Base-by-base conservation (phyloP, 1,140 invertebrate species). In the Drosophila repleta region DNA sequence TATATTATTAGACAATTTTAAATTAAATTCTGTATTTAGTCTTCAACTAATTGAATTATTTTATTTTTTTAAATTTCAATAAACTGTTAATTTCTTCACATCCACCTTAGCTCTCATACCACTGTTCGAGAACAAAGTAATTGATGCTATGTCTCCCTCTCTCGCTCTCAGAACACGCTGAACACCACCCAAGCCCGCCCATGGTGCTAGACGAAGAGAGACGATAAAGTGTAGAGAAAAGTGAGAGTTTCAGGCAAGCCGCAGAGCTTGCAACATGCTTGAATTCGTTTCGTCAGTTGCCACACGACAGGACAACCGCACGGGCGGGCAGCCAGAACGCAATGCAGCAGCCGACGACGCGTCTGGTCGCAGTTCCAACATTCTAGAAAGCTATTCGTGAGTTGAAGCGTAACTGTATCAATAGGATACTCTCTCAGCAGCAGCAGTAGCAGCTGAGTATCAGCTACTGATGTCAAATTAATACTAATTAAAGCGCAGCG, bases 281-380 rank as follows among this genome's bases (percentile, higher is more conserved):
- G 71, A 81, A 26, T 26, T 63, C 20, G n/a, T 2, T 46, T 57
- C 51, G 71, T 87, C 83, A 87, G 82, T 87, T 82, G 78, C 78
- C 75, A 78, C 67, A 75, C 83, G 78, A 79, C 74, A 87, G 82
- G 83, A 87, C 74, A 77, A 67, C 67, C 67, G 70, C 76, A 73
- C 78, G 71, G 81, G 29, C 29, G 10, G 10, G 32, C 32, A 41
- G 39, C 60, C 45, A 60, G 43, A 41, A 20, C 55, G 48, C 17
- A 57, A 48, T 65, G 68, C 56, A 52, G 53, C 39, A 37, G 52
- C 46, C 43, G 52, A 26, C 52, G 67, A 21, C 57, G 32, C 32
- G 32, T 35, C 32, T 35, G 32, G 18, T 21, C 52, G 45, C 26
- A 55, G 58, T 72, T 37, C 18, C 6, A 62, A 62, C 18, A 26